phyloP scores from a whole-genome alignment of 1,140 invertebrate species.

The Zaprionus capensis region DNA sequence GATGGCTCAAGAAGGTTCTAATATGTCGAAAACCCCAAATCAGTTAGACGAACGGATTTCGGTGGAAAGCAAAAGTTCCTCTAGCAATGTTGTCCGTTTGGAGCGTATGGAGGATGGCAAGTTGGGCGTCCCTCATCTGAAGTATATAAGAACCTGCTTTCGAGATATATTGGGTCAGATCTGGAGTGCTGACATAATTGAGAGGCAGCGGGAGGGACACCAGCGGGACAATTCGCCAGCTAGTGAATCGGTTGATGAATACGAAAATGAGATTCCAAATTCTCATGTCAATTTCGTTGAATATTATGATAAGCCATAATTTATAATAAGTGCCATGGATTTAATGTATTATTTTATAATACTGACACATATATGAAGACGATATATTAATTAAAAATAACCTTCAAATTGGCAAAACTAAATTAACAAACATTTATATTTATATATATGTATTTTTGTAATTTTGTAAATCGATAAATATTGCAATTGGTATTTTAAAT shows the following conservation, averaged over 20 bases:
- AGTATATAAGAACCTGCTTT: conserved; percentile 34
- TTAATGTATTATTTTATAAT: not conserved
- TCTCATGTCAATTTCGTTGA: conserved; percentile 26
- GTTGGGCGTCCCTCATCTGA: conserved; percentile 15
- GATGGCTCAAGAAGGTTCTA: conserved; percentile 11
- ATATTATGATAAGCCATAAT: not conserved
- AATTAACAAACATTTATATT: not conserved
- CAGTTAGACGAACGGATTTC: not conserved
- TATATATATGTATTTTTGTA: not conserved
- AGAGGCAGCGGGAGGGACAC: conserved; percentile 27
- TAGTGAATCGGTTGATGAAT: conserved; percentile 16
- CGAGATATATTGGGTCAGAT: conserved; percentile 30
- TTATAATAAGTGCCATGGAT: not conserved
- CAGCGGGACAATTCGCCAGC: conserved; percentile 36
- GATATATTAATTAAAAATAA: not conserved
- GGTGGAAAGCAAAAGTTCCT: not conserved
- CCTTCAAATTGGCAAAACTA: not conserved
- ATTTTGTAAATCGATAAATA: not conserved
- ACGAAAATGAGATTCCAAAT: conserved; percentile 4
- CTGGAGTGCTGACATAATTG: conserved; percentile 35
- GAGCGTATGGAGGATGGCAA: conserved; percentile 37
- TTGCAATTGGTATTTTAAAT: conserved; percentile 1
- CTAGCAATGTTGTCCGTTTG: not conserved
- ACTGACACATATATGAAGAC: not conserved
- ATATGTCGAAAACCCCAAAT: not conserved